Evolutionary conservation across 1,140 invertebrate species (phyloP).

Genomic region (Trichonephila clavata): DNA sequence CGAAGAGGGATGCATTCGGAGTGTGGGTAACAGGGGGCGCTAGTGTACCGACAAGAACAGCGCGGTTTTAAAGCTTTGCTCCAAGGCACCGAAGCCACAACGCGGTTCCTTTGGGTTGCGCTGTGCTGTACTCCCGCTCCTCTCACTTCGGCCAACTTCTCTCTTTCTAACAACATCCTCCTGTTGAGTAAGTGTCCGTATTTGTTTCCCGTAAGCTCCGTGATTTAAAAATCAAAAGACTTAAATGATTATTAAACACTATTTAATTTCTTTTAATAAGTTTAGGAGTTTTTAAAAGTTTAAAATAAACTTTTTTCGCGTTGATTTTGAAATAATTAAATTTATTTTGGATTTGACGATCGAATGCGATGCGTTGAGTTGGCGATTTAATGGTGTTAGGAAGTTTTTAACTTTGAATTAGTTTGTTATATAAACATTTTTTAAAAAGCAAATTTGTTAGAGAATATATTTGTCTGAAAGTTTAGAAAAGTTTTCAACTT

Average conservation of each 20-base stretch:
- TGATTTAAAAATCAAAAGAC: neutral
- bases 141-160: neutral
- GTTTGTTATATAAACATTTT: no score
- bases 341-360: neutral
- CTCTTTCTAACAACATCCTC: neutral
- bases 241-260: neutral
- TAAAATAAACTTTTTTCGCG: neutral
- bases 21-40: neutral
- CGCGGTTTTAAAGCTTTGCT: constrained; percentile 37
- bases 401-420: no score
- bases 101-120: neutral
- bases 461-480: no score
- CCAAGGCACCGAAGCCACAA: neutral
- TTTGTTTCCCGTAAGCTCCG: neutral
- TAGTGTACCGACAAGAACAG: neutral
- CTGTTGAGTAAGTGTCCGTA: neutral
- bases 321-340: neutral
- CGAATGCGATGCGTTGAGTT: neutral
- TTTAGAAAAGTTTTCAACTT: no score
- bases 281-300: neutral
- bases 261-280: neutral
- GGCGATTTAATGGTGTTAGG: no score
- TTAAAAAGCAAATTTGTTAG: no score
- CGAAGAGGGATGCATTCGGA: neutral
- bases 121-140: neutral